A percentile compares a stretch with the other conserved stretches of the same genome.
phyloP scores from a whole-genome alignment of 2,888 invertebrate genomes.

The Spodoptera littoralis region DNA sequence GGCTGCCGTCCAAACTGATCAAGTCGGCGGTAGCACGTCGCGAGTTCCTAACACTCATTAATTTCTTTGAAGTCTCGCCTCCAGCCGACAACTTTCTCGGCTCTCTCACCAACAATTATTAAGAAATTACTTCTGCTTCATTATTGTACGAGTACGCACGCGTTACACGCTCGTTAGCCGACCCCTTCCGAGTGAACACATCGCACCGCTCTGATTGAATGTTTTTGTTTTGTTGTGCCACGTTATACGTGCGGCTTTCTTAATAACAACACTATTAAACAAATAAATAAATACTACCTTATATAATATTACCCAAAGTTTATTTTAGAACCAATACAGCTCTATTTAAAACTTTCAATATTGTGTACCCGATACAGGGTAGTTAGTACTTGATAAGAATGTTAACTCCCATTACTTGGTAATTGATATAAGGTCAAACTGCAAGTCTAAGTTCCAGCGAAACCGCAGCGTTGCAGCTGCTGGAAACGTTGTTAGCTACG shows the following conservation, averaged over 20 bases:
- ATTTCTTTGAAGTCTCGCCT: slow-evolving; percentile 86
- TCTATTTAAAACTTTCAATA: slow-evolving; percentile 31
- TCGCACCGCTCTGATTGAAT: slow-evolving; percentile 66
- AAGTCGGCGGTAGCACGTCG: slow-evolving; percentile 82
- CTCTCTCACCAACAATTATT: slow-evolving; percentile 83
- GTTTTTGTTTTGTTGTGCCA: slow-evolving; percentile 63
- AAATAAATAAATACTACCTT: slow-evolving; percentile 10
- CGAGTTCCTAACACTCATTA: slow-evolving; percentile 87
- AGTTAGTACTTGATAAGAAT: slow-evolving; percentile 42
- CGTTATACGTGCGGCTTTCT: slow-evolving; percentile 26
- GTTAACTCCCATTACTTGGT: slow-evolving; percentile 56
- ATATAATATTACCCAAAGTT: slow-evolving; percentile 7
- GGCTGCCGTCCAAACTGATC: slow-evolving; percentile 88
- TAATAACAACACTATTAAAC: slow-evolving; percentile 22
- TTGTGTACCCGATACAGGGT: slow-evolving; percentile 18
- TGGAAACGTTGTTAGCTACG: slow-evolving; percentile 68
- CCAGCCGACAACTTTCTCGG: slow-evolving; percentile 78
- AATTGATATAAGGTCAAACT: slow-evolving; percentile 63
- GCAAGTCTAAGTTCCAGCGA: slow-evolving; percentile 62
- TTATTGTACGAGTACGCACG: slow-evolving; percentile 74
- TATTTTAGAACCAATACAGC: slow-evolving; percentile 9
- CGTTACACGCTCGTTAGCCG: slow-evolving; percentile 68
- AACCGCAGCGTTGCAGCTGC: slow-evolving; percentile 57
- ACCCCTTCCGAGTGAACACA: slow-evolving; percentile 67
- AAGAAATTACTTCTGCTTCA: slow-evolving; percentile 82